phyloP scores from a whole-genome alignment of 1,140 invertebrate species.

The Stegodyphus mimosarum region DNA sequence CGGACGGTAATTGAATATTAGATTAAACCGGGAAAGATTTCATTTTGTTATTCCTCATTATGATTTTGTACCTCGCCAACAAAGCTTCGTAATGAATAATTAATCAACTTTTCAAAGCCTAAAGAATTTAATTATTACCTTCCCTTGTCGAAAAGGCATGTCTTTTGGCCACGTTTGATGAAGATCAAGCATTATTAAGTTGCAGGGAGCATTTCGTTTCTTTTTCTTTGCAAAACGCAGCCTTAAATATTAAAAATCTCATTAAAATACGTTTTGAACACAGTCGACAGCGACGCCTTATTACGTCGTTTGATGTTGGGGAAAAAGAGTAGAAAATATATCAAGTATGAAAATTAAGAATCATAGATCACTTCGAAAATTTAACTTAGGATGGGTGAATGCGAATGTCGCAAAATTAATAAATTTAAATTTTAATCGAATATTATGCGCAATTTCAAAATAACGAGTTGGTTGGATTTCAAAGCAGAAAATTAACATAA shows the following conservation, averaged over 20 bases:
- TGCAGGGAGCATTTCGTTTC: conserved; percentile 12
- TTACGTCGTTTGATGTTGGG: background rate
- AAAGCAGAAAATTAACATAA: no score
- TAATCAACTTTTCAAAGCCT: conserved; percentile 36
- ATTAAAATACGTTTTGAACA: conserved; percentile 21
- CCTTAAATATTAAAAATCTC: conserved; percentile 48
- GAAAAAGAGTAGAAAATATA: background rate
- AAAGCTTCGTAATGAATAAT: conserved; percentile 47
- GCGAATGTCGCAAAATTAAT: no score
- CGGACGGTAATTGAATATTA: conserved; percentile 35
- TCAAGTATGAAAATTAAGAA: no score
- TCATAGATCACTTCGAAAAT: no score
- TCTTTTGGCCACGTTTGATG: conserved; percentile 17
- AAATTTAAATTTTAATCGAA: no score
- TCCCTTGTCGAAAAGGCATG: conserved; percentile 16
- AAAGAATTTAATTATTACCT: conserved; percentile 51
- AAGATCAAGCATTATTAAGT: conserved; percentile 39
- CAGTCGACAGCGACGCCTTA: background rate
- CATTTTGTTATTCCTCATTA: conserved; percentile 52
- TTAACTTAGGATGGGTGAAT: no score
- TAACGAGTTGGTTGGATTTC: no score
- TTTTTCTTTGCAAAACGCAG: conserved; percentile 15
- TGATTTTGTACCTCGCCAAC: conserved; percentile 46
- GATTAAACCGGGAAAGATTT: conserved; percentile 46
- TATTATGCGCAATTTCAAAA: no score